A percentile compares a stretch with the other conserved stretches of the same genome.
Evolutionary conservation across 2,888 invertebrate species (phyloP).

Genomic region (Ditula angustiorana): DNA sequence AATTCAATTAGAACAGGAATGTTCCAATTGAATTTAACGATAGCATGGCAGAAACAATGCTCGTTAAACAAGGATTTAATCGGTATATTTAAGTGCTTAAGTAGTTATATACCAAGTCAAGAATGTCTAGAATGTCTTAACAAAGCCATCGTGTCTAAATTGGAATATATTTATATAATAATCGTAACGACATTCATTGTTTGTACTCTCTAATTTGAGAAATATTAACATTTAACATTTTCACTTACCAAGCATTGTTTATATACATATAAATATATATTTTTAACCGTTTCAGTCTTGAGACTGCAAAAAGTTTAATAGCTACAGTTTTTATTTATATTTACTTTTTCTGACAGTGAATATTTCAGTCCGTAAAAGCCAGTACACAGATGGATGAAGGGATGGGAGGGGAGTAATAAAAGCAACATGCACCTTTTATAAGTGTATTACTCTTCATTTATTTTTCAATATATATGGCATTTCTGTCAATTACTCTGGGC

Average conservation of each 20-base stretch:
- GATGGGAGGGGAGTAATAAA: conserved; percentile 60
- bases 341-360: conserved; percentile 4
- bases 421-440: conserved; percentile 76
- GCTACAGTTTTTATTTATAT: background rate
- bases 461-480: conserved; percentile 53
- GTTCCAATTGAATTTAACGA: background rate
- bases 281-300: too few relatives aligned
- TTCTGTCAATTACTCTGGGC: conserved; percentile 58
- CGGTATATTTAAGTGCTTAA: background rate
- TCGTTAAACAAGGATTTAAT: background rate
- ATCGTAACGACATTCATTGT: background rate
- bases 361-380: conserved; percentile 52
- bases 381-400: conserved; percentile 52
- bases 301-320: too few relatives aligned
- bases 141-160: background rate
- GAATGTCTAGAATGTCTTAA: background rate
- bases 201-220: background rate
- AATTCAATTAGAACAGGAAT: background rate
- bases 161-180: background rate
- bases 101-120: background rate
- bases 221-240: too few relatives aligned
- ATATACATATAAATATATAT: too few relatives aligned
- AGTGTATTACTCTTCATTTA: conserved; percentile 61
- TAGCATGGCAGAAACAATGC: background rate
- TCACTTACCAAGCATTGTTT: too few relatives aligned